Conservation (phyloP, 2,888 invertebrate species). For the Caenorhabditis sinica region DNA sequence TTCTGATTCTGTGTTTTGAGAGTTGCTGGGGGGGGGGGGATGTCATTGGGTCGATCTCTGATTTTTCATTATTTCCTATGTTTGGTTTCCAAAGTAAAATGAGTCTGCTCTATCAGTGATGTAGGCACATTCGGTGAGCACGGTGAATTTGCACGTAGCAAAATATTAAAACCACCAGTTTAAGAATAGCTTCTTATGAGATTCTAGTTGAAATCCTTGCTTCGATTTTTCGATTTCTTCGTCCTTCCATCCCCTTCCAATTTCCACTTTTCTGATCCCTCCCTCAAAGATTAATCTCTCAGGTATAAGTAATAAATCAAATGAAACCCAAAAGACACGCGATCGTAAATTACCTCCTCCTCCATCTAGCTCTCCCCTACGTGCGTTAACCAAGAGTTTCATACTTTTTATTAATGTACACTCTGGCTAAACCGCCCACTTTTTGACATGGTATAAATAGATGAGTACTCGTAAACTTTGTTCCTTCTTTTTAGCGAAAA, state of each 20-base stretch:
- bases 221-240: not conserved
- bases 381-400: conserved; percentile 8
- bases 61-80: too few relatives aligned
- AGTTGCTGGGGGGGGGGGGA: not conserved
- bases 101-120: too few relatives aligned
- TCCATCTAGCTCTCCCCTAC: not conserved
- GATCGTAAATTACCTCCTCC: conserved; percentile 35
- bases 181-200: too few relatives aligned
- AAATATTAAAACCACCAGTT: too few relatives aligned
- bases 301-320: conserved; percentile 21
- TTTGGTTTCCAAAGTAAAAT: too few relatives aligned
- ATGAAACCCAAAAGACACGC: conserved; percentile 28
- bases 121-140: too few relatives aligned
- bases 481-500: not conserved
- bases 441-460: conserved; percentile 20
- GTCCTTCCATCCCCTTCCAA: not conserved
- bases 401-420: not conserved
- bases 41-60: too few relatives aligned
- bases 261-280: not conserved
- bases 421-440: conserved; percentile 5
- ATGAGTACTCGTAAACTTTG: not conserved
- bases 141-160: too few relatives aligned
- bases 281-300: not conserved
- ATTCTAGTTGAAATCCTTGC: too few relatives aligned
- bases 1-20: not conserved